phyloP scores from a whole-genome alignment of 2,888 invertebrate species.

The Odontocolon sp. region DNA sequence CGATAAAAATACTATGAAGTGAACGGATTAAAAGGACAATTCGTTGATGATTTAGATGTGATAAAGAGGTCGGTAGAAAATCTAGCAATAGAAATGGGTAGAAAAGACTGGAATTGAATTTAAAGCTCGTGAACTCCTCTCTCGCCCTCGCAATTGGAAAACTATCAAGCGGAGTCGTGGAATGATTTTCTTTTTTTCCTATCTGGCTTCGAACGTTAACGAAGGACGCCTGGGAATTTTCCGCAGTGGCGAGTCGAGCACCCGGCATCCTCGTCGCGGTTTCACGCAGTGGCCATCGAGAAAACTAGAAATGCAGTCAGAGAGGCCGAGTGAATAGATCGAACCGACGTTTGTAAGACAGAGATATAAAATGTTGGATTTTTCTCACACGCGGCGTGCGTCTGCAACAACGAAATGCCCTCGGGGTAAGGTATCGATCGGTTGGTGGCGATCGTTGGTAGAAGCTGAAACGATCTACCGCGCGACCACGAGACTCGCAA shows the following conservation, averaged over 20 bases:
- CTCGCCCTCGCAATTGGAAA: conserved; percentile 43
- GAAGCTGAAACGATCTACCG: conserved; percentile 50
- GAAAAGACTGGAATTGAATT: conserved; percentile 43
- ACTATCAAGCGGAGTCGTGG: conserved; percentile 34
- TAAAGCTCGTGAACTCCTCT: conserved; percentile 15
- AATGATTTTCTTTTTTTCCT: conserved; percentile 47
- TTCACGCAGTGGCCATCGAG: conserved; percentile 62
- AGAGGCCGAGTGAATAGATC: conserved; percentile 32
- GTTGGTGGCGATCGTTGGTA: not conserved
- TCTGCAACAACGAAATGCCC: conserved; percentile 74
- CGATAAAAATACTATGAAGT: no score
- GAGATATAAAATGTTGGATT: conserved; percentile 29
- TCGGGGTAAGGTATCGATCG: conserved; percentile 76
- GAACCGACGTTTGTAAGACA: conserved; percentile 16
- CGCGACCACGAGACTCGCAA: conserved; percentile 59
- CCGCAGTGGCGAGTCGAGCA: conserved; percentile 60
- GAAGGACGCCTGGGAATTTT: conserved; percentile 71
- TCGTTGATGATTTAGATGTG: conserved; percentile 11
- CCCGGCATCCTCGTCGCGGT: conserved; percentile 43
- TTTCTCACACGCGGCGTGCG: conserved; percentile 62
- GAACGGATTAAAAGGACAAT: conserved; percentile 16
- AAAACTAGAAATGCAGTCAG: conserved; percentile 65
- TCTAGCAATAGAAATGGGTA: not conserved
- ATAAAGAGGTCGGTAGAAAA: not conserved
- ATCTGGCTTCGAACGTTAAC: conserved; percentile 52